These are phyloP conservation scores for Macrochelys suwanniensis DNA, from an alignment of 2,797 vertebrate genomes.

Conservation along the genomic window DNA sequence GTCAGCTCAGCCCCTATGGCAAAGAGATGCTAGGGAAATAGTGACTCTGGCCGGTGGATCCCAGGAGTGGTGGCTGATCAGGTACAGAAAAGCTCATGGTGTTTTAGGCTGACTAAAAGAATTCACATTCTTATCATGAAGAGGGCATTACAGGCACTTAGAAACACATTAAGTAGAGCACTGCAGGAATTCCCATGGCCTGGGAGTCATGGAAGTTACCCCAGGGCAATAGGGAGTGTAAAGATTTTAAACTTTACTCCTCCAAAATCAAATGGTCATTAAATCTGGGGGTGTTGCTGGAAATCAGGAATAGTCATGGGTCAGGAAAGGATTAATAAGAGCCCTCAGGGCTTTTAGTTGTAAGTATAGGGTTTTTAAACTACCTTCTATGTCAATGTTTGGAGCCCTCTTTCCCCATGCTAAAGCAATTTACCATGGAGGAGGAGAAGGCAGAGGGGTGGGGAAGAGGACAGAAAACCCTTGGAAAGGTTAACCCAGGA, in stretches of 20 bases:
- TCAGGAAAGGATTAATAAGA: neutral
- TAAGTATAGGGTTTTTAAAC: neutral
- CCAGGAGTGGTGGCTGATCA: neutral
- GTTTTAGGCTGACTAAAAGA: accelerated
- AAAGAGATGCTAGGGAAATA: neutral
- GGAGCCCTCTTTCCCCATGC: accelerated
- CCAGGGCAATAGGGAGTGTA: accelerated
- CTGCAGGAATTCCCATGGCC: too few relatives aligned
- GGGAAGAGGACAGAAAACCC: neutral
- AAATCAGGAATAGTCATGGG: neutral
- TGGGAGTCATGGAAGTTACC: accelerated
- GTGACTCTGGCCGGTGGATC: neutral
- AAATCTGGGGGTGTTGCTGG: too few relatives aligned
- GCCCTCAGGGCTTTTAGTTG: neutral
- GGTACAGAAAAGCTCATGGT: accelerated
- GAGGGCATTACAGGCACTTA: accelerated
- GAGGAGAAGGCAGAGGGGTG: neutral
- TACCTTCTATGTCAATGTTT: neutral
- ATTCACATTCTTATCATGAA: accelerated
- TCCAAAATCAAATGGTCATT: accelerated
- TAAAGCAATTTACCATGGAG: too few relatives aligned
- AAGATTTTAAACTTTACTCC: accelerated
- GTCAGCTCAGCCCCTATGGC: neutral
- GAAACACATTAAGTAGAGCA: too few relatives aligned
- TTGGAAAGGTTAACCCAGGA: accelerated